Evolutionary conservation across 2,888 invertebrate species (phyloP), one percentile per base, ranked within the genome.

Genomic region (Parapristionchus giblindavisi): DNA sequence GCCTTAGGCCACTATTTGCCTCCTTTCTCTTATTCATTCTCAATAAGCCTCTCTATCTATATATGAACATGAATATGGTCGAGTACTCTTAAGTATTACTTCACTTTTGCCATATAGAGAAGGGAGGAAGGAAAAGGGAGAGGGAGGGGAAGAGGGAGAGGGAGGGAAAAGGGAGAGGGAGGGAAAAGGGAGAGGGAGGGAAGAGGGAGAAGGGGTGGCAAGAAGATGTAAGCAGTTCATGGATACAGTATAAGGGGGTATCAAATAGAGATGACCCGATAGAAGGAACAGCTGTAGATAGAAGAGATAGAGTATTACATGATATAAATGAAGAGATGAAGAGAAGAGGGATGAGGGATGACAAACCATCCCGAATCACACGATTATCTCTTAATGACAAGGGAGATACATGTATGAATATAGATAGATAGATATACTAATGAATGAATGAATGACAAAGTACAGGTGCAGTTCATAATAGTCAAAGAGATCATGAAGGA

Each of bases 171-270:
- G 56, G 54, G 38, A 70, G 34, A 70, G 27, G 34, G 70, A 48
- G 14, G 66, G 52, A 52, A 36, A 66, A 66, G 48, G 29, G 66
- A 66, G 52, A 27, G 34, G 48, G 27, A 52, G n/a, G 52, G 68
- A 32, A 29, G 58, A 32, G 29, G 60, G 36, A 61, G 36, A 11
- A 24, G 21, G 63, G 40, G 27, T 14, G 63, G 8, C n/a, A 32
- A 24, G 43, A 43, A 29, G 17, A 43, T 8, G 56, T 8, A 27
- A n/a, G 27, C 6, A 52, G 21, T 52, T 5, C 21, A 52, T 17
- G 17, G 17, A 43, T 43, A 17, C 11, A 8, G 52, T 52, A 21
- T n/a, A 11, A 21, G n/a, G n/a, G n/a, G n/a, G n/a, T n/a, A 52
- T 52, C 52, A 4, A 21, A 52, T 21, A 24, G n/a, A 56, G 32